Evolutionary conservation across 2,113 vertebrate species (phyloP).

Genomic region (Heptranchias perlo): DNA sequence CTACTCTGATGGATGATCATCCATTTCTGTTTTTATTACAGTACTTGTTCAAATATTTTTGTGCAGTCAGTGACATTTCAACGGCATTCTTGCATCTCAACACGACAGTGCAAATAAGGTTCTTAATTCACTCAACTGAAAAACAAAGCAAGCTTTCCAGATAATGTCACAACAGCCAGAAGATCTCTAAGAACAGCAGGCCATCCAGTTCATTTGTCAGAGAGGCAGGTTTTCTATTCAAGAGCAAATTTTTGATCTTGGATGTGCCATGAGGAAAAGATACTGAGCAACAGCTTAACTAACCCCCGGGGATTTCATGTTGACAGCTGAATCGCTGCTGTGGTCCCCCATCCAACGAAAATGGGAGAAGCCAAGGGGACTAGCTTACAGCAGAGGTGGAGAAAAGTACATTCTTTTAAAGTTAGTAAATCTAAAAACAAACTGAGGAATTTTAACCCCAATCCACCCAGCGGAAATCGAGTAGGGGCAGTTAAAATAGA

Average conservation of each 20-base stretch:
- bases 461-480: not conserved
- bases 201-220: not conserved
- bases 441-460: not conserved
- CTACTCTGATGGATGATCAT: not conserved
- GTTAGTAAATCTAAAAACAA: not conserved
- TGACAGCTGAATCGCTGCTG: not conserved
- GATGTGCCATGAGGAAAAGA: not conserved
- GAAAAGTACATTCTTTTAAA: not conserved
- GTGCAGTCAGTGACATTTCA: not conserved
- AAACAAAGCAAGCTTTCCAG: not conserved
- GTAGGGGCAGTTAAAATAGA: not conserved
- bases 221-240: not conserved
- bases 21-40: not conserved
- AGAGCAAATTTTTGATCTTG: not conserved
- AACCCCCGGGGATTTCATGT: not conserved
- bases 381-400: not conserved
- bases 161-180: not conserved
- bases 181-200: not conserved
- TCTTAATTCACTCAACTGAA: not conserved
- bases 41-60: not conserved
- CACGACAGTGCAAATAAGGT: not conserved
- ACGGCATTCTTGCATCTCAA: not conserved
- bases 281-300: not conserved
- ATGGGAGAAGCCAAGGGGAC: not conserved
- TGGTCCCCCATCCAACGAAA: not conserved